Evolutionary conservation across 2,113 vertebrate genomes (phyloP).

Genomic region (Hydropotes inermis): DNA sequence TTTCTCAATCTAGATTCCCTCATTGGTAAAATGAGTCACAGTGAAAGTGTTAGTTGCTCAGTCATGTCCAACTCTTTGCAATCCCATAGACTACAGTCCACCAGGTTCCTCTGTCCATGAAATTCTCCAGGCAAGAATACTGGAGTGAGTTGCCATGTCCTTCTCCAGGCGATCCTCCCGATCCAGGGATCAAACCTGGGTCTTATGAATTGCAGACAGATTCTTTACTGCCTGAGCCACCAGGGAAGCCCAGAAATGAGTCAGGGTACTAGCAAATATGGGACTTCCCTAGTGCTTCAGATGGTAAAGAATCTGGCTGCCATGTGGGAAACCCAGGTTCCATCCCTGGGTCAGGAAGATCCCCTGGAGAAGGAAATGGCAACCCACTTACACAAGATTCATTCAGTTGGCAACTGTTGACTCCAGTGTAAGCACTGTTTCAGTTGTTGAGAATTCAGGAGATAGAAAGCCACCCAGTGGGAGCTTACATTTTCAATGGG

Average conservation of each 20-base stretch:
- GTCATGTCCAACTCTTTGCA: neutral
- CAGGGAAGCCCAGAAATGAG: neutral
- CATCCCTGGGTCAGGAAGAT: too few species aligned
- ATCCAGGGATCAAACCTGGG: neutral
- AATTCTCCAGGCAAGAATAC: neutral
- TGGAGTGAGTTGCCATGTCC: neutral
- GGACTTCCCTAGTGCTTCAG: too few species aligned
- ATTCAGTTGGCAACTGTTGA: neutral
- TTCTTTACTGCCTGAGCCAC: neutral
- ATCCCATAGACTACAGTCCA: neutral
- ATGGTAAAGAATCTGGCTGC: too few species aligned
- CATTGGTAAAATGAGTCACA: neutral
- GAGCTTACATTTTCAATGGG: neutral
- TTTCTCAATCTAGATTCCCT: neutral
- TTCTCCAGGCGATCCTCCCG: neutral
- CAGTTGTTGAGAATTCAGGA: neutral
- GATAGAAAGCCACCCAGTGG: accelerated
- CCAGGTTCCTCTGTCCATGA: neutral
- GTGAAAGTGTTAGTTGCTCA: neutral
- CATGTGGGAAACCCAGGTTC: too few species aligned
- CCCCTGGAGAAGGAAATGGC: too few species aligned
- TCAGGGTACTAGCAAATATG: too few species aligned
- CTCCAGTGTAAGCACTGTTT: neutral
- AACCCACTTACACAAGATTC: neutral
- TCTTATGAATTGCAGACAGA: neutral